These are phyloP conservation scores for Geophilus truncorum DNA, from an alignment of 2,888 invertebrate genomes.

Conservation along the genomic window DNA sequence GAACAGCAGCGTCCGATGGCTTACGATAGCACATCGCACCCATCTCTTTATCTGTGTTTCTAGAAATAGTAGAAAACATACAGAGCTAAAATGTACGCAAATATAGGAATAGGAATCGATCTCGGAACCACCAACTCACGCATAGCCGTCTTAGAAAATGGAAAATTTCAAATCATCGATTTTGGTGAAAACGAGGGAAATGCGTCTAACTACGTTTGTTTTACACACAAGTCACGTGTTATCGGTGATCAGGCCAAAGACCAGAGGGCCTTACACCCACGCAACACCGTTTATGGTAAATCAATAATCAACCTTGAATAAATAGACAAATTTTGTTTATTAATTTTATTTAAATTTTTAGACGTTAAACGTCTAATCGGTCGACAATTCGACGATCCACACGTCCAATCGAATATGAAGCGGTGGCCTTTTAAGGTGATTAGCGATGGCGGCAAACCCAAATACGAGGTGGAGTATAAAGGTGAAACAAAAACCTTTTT, in stretches of 20 bases:
- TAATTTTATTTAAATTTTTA: no score
- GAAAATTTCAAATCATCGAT: slow-evolving; percentile 76
- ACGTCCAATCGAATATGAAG: slow-evolving; percentile 57
- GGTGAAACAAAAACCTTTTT: slow-evolving; percentile 56
- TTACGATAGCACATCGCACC: no score
- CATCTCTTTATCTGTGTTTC: no score
- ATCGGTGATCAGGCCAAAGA: slow-evolving; percentile 41
- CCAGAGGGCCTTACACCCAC: slow-evolving; percentile 36
- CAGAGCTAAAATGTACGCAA: no score
- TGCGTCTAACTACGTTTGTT: slow-evolving; percentile 49
- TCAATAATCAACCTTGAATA: no score
- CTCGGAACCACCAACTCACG: slow-evolving; percentile 98
- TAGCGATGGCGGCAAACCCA: slow-evolving; percentile 9
- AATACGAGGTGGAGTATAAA: background rate
- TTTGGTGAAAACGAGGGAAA: slow-evolving; percentile 65
- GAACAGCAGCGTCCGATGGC: no score
- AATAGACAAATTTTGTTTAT: no score
- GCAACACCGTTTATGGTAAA: slow-evolving; percentile 32
- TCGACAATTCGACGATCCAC: slow-evolving; percentile 50
- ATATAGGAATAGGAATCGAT: slow-evolving; percentile 97
- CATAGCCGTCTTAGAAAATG: slow-evolving; percentile 74
- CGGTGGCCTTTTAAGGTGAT: slow-evolving; percentile 57
- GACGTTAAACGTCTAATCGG: slow-evolving; percentile 53
- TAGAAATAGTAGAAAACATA: no score
- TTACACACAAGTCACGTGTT: slow-evolving; percentile 53